A percentile compares a stretch with the other conserved stretches of the same genome.
phyloP scores from a whole-genome alignment of 2,113 vertebrate genomes.

The Acanthisitta chloris region DNA sequence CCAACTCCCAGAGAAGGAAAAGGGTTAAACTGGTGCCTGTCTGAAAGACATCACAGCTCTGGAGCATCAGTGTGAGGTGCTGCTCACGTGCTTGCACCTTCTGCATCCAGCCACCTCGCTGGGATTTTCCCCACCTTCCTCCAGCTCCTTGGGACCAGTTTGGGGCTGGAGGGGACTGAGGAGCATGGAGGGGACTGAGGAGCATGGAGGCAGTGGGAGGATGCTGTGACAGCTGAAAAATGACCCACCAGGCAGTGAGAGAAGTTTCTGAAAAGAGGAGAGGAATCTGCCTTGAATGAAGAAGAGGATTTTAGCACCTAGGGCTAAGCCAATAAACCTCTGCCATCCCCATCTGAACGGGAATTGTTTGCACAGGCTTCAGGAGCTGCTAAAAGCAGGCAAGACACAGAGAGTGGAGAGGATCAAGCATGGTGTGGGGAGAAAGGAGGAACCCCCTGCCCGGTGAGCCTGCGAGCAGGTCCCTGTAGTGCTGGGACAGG shows the following conservation, averaged over 20 bases:
- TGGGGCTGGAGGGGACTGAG: neutral
- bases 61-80: neutral
- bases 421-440: neutral
- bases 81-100: neutral
- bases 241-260: neutral
- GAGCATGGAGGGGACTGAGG: neutral
- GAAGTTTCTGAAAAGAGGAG: constrained; percentile 7
- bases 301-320: constrained; percentile 65
- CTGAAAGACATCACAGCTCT: neutral
- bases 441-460: neutral
- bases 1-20: neutral
- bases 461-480: neutral
- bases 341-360: neutral
- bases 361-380: constrained; percentile 14
- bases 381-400: neutral
- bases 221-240: constrained; percentile 36
- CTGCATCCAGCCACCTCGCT: neutral
- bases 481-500: neutral
- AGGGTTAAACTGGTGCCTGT: neutral
- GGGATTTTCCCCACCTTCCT: neutral
- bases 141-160: neutral
- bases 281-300: constrained; percentile 35
- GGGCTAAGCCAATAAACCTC: constrained; percentile 49
- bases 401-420: neutral
- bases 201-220: neutral